Conservation (phyloP, 2,797 vertebrate genomes). For the Myoxocephalus aenaeus region DNA sequence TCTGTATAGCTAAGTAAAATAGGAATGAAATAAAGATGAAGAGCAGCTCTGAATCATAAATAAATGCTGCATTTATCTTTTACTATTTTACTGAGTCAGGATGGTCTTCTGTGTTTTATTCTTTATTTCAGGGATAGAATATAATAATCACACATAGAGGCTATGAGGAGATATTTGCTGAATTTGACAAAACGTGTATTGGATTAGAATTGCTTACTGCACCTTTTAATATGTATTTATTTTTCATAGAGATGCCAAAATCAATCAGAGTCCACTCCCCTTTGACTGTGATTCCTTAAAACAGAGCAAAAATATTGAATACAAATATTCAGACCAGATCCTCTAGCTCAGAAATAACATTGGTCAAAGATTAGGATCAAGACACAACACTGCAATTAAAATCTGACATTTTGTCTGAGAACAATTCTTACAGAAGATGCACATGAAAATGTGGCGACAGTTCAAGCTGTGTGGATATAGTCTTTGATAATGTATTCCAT, state of each 20-base stretch:
- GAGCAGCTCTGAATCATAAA: constrained; percentile 30
- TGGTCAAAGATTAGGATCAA: not conserved
- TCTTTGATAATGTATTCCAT: not conserved
- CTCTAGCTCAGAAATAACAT: not conserved
- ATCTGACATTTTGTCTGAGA: not conserved
- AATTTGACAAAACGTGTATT: not conserved
- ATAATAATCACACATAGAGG: too few relatives aligned
- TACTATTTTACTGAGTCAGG: constrained; percentile 19
- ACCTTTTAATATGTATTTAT: not conserved
- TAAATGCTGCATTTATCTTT: constrained; percentile 20
- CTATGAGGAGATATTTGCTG: not conserved
- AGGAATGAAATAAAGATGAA: constrained; percentile 36
- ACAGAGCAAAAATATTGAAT: not conserved
- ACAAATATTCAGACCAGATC: not conserved
- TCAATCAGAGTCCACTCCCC: not conserved
- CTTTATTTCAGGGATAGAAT: constrained; percentile 13
- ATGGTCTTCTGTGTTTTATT: constrained; percentile 8
- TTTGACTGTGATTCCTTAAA: not conserved
- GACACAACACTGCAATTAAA: not conserved
- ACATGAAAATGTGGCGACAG: not conserved
- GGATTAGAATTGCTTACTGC: too few relatives aligned
- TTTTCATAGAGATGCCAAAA: not conserved
- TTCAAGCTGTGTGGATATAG: not conserved
- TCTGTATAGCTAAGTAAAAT: constrained; percentile 28
- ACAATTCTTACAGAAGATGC: not conserved